Evolutionary conservation across 2,888 invertebrate species (phyloP), one percentile per base, ranked within the genome.

Genomic region (Leptinotarsa juncta): DNA sequence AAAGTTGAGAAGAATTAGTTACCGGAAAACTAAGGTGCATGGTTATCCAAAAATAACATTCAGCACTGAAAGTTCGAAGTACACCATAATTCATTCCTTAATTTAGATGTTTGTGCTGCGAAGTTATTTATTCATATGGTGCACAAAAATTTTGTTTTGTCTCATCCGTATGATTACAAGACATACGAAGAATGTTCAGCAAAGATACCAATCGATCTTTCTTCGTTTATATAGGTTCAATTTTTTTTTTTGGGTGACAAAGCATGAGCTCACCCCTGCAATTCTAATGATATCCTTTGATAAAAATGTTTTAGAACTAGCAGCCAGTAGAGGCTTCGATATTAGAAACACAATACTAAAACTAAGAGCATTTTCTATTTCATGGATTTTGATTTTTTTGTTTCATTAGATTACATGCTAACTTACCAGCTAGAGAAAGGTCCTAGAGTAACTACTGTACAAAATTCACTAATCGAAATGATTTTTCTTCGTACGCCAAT

Each of bases 301-400:
- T 69, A 53, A 71, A 75, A 73, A 76, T 51, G 48, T 71, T 67
- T 73, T 18, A 72, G 53, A 69, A 65, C 75, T 78, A 73, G 68
- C 75, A 68, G 71, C 67, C 72, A 23, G 62, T 65, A 73, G 71
- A 75, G 73, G 77, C 78, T 72, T 71, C 71, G 70, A 74, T 79
- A 77, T 79, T 74, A 76, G 77, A 77, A 81, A 81, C 75, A 77
- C 77, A 74, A 77, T 78, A 78, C 79, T 79, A 80, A 78, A 81
- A 79, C 80, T 81, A 80, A 79, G 77, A 74, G 77, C 70, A 76
- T 79, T 78, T 76, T 42, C 77, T 73, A 48, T 60, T 65, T 72
- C 71, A 73, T 68, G 74, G 74, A 65, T 78, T 77, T 60, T 74
- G 51, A 55, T 72, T 70, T 76, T 65, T 67, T 65, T 65, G 70